Evolutionary conservation across 2,113 vertebrate genomes (phyloP).

Genomic region (Gymnarchus niloticus): DNA sequence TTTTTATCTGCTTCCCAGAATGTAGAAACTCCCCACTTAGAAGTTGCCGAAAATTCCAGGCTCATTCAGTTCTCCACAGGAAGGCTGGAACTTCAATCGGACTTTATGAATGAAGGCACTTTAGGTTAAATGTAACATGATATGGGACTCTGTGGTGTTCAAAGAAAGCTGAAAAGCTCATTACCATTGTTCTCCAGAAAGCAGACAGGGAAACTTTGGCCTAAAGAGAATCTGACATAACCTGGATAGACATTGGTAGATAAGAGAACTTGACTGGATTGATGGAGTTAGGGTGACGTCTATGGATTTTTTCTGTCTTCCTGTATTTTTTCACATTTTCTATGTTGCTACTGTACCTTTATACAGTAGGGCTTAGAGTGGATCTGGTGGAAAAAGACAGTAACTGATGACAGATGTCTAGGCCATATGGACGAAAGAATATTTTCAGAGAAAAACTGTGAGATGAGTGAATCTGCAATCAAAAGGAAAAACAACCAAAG

Average conservation of each 20-base stretch:
- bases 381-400: not conserved
- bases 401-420: conserved; percentile 10
- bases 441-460: not conserved
- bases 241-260: not conserved
- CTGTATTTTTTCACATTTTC: not conserved
- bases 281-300: not conserved
- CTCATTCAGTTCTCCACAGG: too few species aligned
- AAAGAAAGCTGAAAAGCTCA: not conserved
- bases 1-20: too few species aligned
- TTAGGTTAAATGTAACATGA: not conserved
- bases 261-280: not conserved
- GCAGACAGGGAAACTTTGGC: not conserved
- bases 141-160: not conserved
- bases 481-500: not conserved
- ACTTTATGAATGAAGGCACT: not conserved
- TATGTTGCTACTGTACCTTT: not conserved
- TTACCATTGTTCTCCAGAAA: not conserved
- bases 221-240: not conserved
- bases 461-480: conserved; percentile 7
- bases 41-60: not conserved
- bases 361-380: not conserved
- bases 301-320: not conserved
- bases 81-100: not conserved
- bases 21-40: too few species aligned
- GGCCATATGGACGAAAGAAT: not conserved